These are phyloP conservation scores for Leguminivora glycinivorella DNA, from an alignment of 1,140 invertebrate genomes.

Conservation along the genomic window DNA sequence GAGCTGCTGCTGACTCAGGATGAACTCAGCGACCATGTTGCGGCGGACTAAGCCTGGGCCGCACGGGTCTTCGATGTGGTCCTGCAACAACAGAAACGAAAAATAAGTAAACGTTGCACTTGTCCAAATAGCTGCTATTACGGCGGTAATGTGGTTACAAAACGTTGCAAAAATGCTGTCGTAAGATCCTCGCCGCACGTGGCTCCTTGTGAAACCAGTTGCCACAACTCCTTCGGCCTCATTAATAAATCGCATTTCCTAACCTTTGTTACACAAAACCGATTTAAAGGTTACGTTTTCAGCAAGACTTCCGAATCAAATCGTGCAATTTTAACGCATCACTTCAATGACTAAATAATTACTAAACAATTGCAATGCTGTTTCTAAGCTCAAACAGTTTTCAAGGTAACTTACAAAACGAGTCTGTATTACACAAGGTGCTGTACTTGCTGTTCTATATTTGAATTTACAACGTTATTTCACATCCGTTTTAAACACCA, in stretches of 20 bases:
- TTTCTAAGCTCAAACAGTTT: background rate
- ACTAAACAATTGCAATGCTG: constrained; percentile 2
- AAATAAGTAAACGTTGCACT: constrained; percentile 58
- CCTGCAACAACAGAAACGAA: constrained; percentile 72
- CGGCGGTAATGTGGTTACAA: constrained; percentile 51
- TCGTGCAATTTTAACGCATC: constrained; percentile 11
- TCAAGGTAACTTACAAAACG: background rate
- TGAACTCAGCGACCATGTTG: constrained; percentile 92
- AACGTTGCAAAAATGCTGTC: constrained; percentile 70
- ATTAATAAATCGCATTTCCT: constrained; percentile 62
- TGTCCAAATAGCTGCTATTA: constrained; percentile 42
- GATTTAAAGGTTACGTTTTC: constrained; percentile 53
- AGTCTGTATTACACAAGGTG: background rate
- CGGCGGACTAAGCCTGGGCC: constrained; percentile 80
- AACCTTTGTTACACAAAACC: constrained; percentile 53
- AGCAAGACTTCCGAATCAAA: constrained; percentile 43
- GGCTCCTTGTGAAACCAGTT: constrained; percentile 69
- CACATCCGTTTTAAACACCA: background rate
- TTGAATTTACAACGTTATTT: background rate
- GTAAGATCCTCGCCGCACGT: constrained; percentile 65
- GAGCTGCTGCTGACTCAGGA: constrained; percentile 85
- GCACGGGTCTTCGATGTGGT: constrained; percentile 71
- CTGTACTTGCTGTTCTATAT: background rate
- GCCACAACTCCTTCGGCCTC: constrained; percentile 62
- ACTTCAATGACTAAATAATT: constrained; percentile 3